Conservation (phyloP, 2,797 vertebrate species). For the Pipistrellus nathusii region DNA sequence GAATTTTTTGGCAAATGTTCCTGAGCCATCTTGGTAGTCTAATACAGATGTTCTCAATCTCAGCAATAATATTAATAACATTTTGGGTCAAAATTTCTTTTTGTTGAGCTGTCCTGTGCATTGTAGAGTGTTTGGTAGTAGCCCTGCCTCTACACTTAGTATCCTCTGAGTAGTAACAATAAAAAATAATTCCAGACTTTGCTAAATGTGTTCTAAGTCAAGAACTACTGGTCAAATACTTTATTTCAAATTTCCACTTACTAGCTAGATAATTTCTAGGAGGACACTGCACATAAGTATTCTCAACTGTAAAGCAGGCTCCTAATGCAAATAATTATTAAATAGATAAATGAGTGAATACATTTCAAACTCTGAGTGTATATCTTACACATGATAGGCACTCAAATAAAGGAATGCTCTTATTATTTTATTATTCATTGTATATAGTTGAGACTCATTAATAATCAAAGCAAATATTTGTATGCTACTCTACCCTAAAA, state of each 20-base stretch:
- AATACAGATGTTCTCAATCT: not conserved
- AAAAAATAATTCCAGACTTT: not conserved
- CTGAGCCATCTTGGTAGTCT: not conserved
- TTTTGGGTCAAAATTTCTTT: not conserved
- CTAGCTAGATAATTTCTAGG: not conserved
- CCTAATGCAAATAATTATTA: not conserved
- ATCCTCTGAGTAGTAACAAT: not conserved
- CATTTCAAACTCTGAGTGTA: not conserved
- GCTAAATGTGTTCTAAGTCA: not conserved
- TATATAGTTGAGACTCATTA: not conserved
- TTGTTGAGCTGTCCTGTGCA: not conserved
- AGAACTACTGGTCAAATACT: not conserved
- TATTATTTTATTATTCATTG: not conserved
- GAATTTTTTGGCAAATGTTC: not conserved
- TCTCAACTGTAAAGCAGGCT: not conserved
- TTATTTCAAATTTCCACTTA: not conserved
- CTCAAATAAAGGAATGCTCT: not conserved
- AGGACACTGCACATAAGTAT: not conserved
- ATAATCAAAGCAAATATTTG: not conserved
- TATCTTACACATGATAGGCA: not conserved
- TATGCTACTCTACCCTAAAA: not conserved
- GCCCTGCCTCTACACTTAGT: not conserved
- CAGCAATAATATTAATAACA: too few species aligned
- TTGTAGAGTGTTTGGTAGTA: not conserved
- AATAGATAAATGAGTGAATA: not conserved